These are phyloP conservation scores for Gymnodraco acuticeps DNA, from an alignment of 2,797 vertebrate genomes.

Conservation along the genomic window DNA sequence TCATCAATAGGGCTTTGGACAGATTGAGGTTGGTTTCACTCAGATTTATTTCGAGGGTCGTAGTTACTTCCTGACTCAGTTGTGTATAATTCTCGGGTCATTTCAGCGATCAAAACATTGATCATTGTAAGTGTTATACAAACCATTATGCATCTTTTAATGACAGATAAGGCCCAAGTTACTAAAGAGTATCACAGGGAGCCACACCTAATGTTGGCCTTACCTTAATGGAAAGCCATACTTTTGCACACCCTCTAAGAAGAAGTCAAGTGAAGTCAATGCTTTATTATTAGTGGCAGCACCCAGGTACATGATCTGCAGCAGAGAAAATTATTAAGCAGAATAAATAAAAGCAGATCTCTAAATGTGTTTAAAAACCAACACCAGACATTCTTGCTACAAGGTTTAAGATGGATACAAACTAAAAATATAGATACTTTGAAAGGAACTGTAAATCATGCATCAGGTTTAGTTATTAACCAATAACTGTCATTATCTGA, in stretches of 20 bases:
- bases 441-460: background rate
- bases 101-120: background rate
- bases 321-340: background rate
- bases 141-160: background rate
- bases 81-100: background rate
- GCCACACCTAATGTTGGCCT: background rate
- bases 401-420: background rate
- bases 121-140: too few relatives aligned
- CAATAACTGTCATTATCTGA: background rate
- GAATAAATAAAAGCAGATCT: background rate
- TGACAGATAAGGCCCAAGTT: background rate
- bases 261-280: constrained; percentile 30
- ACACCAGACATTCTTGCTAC: background rate
- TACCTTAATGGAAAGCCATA: constrained; percentile 22
- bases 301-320: constrained; percentile 30
- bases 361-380: background rate
- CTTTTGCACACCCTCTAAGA: constrained; percentile 21
- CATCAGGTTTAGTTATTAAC: background rate
- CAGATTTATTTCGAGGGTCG: too few relatives aligned
- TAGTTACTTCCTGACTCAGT: background rate
- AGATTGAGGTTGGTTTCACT: too few relatives aligned
- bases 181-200: background rate
- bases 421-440: background rate
- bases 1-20: background rate
- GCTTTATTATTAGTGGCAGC: constrained; percentile 12